phyloP scores from a whole-genome alignment of 2,888 invertebrate species.

The Drosophila siamana region DNA sequence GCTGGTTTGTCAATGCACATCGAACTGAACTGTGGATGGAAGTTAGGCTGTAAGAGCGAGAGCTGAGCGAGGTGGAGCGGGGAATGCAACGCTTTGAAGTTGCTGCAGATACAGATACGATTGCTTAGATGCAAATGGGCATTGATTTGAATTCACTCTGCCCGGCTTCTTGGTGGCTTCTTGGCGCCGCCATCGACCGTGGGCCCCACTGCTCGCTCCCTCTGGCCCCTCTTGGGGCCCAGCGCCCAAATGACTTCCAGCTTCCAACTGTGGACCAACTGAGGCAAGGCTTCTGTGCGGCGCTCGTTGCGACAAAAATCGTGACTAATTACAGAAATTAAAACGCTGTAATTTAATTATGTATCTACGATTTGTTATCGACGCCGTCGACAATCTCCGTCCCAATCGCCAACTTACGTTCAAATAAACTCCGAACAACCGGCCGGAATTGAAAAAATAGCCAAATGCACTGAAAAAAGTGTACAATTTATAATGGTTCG shows the following conservation, averaged over 20 bases:
- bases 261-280: background rate
- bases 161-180: slow-evolving; percentile 55
- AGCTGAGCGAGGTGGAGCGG: background rate
- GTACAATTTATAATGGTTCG: slow-evolving; percentile 42
- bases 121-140: slow-evolving; percentile 66
- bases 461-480: slow-evolving; percentile 36
- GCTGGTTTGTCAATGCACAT: slow-evolving; percentile 40
- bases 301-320: slow-evolving; percentile 77
- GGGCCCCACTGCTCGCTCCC: slow-evolving; percentile 9
- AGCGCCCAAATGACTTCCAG: background rate
- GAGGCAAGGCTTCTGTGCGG: slow-evolving; percentile 31
- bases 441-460: slow-evolving; percentile 34
- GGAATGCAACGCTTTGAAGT: slow-evolving; percentile 20
- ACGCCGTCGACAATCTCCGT: slow-evolving; percentile 62
- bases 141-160: slow-evolving; percentile 56
- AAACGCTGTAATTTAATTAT: slow-evolving; percentile 86
- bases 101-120: slow-evolving; percentile 54
- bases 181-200: slow-evolving; percentile 58
- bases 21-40: slow-evolving; percentile 35
- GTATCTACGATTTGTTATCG: slow-evolving; percentile 85
- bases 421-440: slow-evolving; percentile 20
- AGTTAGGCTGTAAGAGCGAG: background rate
- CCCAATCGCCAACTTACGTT: slow-evolving; percentile 45
- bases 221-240: background rate
- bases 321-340: slow-evolving; percentile 86